Conservation (phyloP, 2,797 vertebrate species). For the Sparus aurata region DNA sequence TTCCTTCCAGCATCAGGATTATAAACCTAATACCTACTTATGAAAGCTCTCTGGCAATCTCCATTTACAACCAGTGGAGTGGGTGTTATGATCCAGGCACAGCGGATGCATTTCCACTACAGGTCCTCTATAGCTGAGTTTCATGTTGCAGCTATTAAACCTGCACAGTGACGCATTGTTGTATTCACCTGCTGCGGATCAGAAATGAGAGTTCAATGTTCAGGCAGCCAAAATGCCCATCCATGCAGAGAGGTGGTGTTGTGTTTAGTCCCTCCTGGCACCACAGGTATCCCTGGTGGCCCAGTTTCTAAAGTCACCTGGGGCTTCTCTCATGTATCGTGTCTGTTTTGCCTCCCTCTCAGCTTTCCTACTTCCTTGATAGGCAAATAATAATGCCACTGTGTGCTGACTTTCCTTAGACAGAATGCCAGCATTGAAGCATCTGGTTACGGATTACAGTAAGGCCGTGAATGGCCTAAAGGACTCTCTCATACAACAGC, state of each 20-base stretch:
- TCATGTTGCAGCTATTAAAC: conserved; percentile 35
- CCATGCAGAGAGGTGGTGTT: conserved; percentile 39
- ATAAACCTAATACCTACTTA: conserved; percentile 75
- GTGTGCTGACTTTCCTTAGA: conserved; percentile 17
- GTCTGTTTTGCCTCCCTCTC: conserved; percentile 49
- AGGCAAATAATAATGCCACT: conserved; percentile 46
- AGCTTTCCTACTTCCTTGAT: conserved; percentile 54
- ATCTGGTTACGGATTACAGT: conserved; percentile 59
- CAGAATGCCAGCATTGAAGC: conserved; percentile 35
- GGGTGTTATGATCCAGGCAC: conserved; percentile 36
- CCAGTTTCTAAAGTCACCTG: conserved; percentile 58
- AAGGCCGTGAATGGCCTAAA: conserved; percentile 13
- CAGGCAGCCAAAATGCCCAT: conserved; percentile 26
- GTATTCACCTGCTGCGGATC: conserved; percentile 40
- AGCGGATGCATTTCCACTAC: conserved; percentile 22
- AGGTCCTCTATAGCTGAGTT: conserved; percentile 27
- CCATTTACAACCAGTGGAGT: conserved; percentile 49
- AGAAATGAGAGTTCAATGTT: conserved; percentile 46
- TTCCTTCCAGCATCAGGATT: conserved; percentile 73
- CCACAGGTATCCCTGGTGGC: conserved; percentile 50
- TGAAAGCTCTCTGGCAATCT: conserved; percentile 57
- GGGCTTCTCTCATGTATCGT: conserved; percentile 35
- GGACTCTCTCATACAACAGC: conserved; percentile 29
- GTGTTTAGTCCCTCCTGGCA: conserved; percentile 51
- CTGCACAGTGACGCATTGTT: conserved; percentile 37